Evolutionary conservation across 2,888 invertebrate species (phyloP).

Genomic region (Callimorpha dominula): DNA sequence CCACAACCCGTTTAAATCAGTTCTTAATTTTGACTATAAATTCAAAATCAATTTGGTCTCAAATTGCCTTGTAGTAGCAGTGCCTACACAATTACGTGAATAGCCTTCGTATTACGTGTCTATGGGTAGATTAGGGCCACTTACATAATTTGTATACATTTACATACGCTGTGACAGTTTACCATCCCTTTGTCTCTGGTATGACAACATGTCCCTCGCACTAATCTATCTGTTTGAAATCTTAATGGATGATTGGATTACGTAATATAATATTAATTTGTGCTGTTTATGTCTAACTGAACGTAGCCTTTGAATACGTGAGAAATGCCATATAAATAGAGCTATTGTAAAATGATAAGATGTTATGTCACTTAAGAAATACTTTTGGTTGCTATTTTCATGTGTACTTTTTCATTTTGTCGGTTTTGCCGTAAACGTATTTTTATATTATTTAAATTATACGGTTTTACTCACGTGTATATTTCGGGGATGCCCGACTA

Average conservation of each 20-base stretch:
- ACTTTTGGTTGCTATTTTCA: too few species aligned
- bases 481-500: too few species aligned
- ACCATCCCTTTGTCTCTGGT: conserved; percentile 18
- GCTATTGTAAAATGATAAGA: neutral
- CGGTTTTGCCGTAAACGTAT: too few species aligned
- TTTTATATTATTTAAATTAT: too few species aligned
- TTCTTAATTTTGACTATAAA: neutral
- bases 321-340: neutral
- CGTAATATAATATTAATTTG: conserved; percentile 8
- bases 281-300: neutral
- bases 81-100: conserved; percentile 1
- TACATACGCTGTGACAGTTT: conserved; percentile 8
- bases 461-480: too few species aligned
- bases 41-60: conserved; percentile 6
- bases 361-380: neutral
- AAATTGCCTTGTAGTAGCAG: neutral
- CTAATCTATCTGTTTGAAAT: conserved; percentile 5
- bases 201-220: conserved; percentile 1
- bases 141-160: neutral
- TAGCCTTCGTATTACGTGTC: conserved; percentile 3
- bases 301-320: neutral
- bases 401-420: too few species aligned
- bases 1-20: neutral
- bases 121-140: conserved; percentile 4
- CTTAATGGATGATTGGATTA: conserved; percentile 5